Conservation (phyloP, 2,113 vertebrate genomes). For the Phyllostomus discolor region DNA sequence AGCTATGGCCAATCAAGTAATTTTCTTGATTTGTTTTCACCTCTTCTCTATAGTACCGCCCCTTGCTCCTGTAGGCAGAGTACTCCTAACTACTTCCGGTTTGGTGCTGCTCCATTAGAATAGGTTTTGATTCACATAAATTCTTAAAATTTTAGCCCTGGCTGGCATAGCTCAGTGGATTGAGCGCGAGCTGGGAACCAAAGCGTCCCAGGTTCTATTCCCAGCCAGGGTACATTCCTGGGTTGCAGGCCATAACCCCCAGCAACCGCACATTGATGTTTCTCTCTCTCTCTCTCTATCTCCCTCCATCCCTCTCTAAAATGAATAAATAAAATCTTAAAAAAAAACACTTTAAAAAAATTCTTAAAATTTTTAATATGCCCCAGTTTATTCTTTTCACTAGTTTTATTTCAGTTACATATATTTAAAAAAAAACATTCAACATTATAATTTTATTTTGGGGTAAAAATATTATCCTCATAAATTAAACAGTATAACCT, state of each 20-base stretch:
- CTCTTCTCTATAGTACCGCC: not conserved
- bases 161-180: no score
- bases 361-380: not conserved
- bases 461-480: not conserved
- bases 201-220: no score
- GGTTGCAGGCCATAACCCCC: no score
- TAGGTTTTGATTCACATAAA: not conserved
- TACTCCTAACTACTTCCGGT: not conserved
- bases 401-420: not conserved
- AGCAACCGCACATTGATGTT: no score
- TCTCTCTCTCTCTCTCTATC: no score
- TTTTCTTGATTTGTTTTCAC: not conserved
- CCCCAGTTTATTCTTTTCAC: not conserved
- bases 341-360: no score
- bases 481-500: not conserved
- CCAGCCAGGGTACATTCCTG: no score
- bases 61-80: not conserved
- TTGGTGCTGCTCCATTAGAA: not conserved
- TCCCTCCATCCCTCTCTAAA: no score
- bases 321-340: no score
- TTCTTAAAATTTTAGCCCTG: not conserved
- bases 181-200: no score
- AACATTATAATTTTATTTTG: not conserved
- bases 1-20: not conserved
- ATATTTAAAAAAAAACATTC: not conserved